phyloP scores from a whole-genome alignment of 2,888 invertebrate genomes.

The Drosophila atripex region DNA sequence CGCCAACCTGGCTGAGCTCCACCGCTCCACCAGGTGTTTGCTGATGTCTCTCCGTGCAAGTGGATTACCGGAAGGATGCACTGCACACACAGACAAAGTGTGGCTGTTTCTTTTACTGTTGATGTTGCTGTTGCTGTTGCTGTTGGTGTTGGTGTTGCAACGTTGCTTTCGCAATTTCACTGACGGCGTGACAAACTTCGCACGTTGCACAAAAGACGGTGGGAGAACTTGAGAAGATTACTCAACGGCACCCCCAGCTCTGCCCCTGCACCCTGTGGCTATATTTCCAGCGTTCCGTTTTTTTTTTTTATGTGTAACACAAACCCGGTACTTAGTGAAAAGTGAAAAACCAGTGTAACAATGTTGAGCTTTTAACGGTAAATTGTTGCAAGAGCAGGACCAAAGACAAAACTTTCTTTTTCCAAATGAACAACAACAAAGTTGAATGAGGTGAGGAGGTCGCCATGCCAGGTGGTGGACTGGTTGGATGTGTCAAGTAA shows the following conservation, averaged over 20 bases:
- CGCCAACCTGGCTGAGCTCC: slow-evolving; percentile 14
- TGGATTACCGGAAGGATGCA: slow-evolving; percentile 60
- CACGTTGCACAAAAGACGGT: slow-evolving; percentile 68
- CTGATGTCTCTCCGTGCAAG: slow-evolving; percentile 31
- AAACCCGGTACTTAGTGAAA: slow-evolving; percentile 73
- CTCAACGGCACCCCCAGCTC: slow-evolving; percentile 27
- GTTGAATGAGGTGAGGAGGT: slow-evolving; percentile 42
- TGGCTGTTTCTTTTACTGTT: slow-evolving; percentile 33
- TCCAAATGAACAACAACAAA: slow-evolving; percentile 66
- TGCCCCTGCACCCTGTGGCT: slow-evolving; percentile 4
- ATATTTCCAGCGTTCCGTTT: slow-evolving; percentile 32
- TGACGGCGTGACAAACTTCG: slow-evolving; percentile 74
- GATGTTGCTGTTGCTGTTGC: slow-evolving; percentile 19
- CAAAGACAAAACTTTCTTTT: slow-evolving; percentile 62
- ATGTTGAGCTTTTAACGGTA: slow-evolving; percentile 73
- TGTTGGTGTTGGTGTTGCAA: neutral
- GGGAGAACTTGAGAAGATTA: slow-evolving; percentile 64
- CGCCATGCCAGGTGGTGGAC: slow-evolving; percentile 12
- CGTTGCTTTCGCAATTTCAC: slow-evolving; percentile 53
- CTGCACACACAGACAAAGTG: slow-evolving; percentile 44
- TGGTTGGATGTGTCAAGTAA: slow-evolving; percentile 68
- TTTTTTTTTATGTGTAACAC: slow-evolving; percentile 73
- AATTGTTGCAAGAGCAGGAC: slow-evolving; percentile 62
- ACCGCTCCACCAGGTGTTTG: slow-evolving; percentile 22
- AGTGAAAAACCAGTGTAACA: slow-evolving; percentile 76